A percentile compares a stretch with the other conserved stretches of the same genome.
Conservation (phyloP, 1,140 invertebrate species). For the Drosophila truncata region DNA sequence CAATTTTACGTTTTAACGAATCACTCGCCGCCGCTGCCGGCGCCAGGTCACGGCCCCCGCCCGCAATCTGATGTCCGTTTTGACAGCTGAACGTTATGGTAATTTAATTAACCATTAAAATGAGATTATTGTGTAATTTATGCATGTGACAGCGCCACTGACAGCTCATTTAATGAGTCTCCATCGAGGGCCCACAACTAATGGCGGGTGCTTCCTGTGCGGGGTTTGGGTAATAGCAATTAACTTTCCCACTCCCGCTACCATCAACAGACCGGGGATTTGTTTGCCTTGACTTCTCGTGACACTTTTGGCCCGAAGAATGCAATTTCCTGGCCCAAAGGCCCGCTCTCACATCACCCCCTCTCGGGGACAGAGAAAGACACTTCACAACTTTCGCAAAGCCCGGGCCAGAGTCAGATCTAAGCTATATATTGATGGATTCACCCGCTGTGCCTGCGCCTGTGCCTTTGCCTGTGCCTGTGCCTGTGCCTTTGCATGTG, state of each 20-base stretch:
- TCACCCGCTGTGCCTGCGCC: slow-evolving; percentile 33
- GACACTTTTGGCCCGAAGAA: slow-evolving; percentile 59
- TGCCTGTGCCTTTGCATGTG: background rate
- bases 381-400: slow-evolving; percentile 52
- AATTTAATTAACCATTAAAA: slow-evolving; percentile 82
- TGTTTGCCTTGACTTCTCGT: slow-evolving; percentile 26
- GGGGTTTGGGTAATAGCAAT: slow-evolving; percentile 34
- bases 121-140: slow-evolving; percentile 74
- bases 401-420: slow-evolving; percentile 23
- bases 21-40: slow-evolving; percentile 4
- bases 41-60: slow-evolving; percentile 1
- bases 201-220: slow-evolving; percentile 6
- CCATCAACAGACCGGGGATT: slow-evolving; percentile 27
- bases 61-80: slow-evolving; percentile 28
- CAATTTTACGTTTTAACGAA: slow-evolving; percentile 40
- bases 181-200: slow-evolving; percentile 45
- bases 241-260: slow-evolving; percentile 42
- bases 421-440: slow-evolving; percentile 73
- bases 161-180: slow-evolving; percentile 60
- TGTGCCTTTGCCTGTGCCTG: slow-evolving; percentile 1
- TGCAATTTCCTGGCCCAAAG: slow-evolving; percentile 72
- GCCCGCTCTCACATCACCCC: slow-evolving; percentile 11
- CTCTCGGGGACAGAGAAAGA: background rate
- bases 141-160: slow-evolving; percentile 58
- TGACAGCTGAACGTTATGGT: slow-evolving; percentile 57